Evolutionary conservation across 35 echinoderm and acorn worm species (phyloP), one percentile per base, ranked within the genome.

Genomic region (Patiria miniata): DNA sequence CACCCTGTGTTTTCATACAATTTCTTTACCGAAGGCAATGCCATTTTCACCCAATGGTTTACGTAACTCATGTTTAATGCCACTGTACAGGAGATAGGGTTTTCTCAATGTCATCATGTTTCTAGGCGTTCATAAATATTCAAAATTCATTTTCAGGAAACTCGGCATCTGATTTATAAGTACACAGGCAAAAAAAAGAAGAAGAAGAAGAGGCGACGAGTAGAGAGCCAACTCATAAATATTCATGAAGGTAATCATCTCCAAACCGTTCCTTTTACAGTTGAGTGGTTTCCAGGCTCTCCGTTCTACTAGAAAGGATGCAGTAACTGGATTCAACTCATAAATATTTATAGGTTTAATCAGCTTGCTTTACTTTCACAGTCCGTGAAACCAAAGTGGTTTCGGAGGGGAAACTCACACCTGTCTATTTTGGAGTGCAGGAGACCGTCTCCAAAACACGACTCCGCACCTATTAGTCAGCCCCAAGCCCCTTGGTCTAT

Each of bases 291-390:
- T 34, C 34, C 65, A 32, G 22, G 65, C 19, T 60, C 57, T 60
- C 57, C 19, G 57, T 26, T n/a, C 19, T 18, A n/a, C 19, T 26
- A 60, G 57, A 60, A 18, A 7, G 57, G 57, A 60, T 60, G 57
- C 65, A 30, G 65, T 73, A 73, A 73, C 65, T 36, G 65, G 65
- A 73, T 73, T 47, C 26, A 73, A 73, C 65, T 73, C 26, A 73
- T 73, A 73, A 73, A 73, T 73, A 73, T 73, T 73, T 73, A 73
- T 34, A 30, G 65, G 65, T 18, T 73, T 73, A 73, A 73, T 73
- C 65, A 73, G 19, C 65, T 30, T 73, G 65, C 65, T 73, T 73
- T 73, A 73, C 65, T 73, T 73, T 73, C 65, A 30, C 65, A 73
- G 65, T 73, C 65, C 19, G 29, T 73, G 34, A 73, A 73, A 23